Conservation (phyloP, 2,113 vertebrate genomes). For the Menura novaehollandiae region DNA sequence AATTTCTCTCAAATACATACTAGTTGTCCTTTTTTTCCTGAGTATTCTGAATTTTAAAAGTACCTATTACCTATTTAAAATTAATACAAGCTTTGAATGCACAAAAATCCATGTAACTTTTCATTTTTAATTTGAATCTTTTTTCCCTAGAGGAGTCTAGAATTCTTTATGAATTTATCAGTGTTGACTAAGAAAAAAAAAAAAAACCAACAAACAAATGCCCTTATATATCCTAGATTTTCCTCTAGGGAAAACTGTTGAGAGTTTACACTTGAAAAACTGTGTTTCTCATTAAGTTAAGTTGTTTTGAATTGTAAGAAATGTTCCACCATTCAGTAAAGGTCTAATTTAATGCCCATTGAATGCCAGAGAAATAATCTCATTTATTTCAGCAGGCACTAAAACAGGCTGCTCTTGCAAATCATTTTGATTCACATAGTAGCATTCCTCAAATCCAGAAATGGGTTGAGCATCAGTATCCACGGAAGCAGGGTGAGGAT, state of each 20-base stretch:
- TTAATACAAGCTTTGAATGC: background rate
- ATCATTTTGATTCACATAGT: background rate
- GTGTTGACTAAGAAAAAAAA: background rate
- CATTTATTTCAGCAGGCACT: background rate
- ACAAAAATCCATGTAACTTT: background rate
- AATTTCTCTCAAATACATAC: conserved; percentile 4
- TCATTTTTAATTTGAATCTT: conserved; percentile 26
- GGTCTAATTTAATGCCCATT: background rate
- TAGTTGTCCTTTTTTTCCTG: background rate
- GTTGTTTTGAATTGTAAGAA: background rate
- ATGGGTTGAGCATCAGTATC: background rate
- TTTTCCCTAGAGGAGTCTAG: background rate
- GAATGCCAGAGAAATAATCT: background rate
- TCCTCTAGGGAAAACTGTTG: conserved; percentile 10
- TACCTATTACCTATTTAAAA: background rate
- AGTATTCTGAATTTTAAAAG: background rate
- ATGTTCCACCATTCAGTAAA: background rate
- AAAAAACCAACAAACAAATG: background rate
- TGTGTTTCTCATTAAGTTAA: background rate
- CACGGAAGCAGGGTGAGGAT: background rate
- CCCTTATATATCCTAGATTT: background rate
- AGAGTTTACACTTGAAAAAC: conserved; percentile 14
- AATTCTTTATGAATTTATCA: conserved; percentile 12
- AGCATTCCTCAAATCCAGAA: background rate
- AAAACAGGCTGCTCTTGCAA: background rate